A percentile compares a stretch with the other conserved stretches of the same genome.
Evolutionary conservation across 2,113 vertebrate species (phyloP).

Genomic region (Strix uralensis): DNA sequence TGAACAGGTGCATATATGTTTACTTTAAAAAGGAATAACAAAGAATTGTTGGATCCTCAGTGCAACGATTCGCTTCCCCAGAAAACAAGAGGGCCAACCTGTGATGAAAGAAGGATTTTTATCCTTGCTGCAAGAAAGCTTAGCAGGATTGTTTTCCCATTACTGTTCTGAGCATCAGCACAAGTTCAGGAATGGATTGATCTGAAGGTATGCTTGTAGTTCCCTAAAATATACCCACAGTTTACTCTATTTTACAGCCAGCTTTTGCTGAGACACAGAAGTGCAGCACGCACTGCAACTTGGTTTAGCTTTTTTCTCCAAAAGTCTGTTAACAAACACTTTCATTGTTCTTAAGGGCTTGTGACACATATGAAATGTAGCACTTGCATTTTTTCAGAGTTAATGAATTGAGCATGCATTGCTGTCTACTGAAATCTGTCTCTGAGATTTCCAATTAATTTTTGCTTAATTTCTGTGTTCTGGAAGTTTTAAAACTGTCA

Average conservation of each 20-base stretch:
- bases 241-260: not conserved
- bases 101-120: not conserved
- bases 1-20: not conserved
- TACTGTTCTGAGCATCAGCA: not conserved
- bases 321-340: not conserved
- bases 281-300: not conserved
- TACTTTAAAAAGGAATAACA: not conserved
- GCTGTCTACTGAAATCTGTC: not conserved
- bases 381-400: not conserved
- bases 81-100: not conserved
- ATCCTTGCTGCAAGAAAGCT: not conserved
- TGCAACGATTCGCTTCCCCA: not conserved
- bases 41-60: not conserved
- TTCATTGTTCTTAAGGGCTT: not conserved
- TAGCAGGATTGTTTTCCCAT: not conserved
- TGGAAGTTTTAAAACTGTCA: not conserved
- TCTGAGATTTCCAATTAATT: not conserved
- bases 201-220: not conserved
- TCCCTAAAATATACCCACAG: not conserved
- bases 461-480: slow-evolving; percentile 1
- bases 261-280: not conserved
- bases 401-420: not conserved
- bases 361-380: not conserved
- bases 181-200: not conserved
- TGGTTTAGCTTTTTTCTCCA: not conserved